These are phyloP conservation scores for Lasioglossum villosulum DNA, from an alignment of 2,888 invertebrate genomes.

Conservation along the genomic window DNA sequence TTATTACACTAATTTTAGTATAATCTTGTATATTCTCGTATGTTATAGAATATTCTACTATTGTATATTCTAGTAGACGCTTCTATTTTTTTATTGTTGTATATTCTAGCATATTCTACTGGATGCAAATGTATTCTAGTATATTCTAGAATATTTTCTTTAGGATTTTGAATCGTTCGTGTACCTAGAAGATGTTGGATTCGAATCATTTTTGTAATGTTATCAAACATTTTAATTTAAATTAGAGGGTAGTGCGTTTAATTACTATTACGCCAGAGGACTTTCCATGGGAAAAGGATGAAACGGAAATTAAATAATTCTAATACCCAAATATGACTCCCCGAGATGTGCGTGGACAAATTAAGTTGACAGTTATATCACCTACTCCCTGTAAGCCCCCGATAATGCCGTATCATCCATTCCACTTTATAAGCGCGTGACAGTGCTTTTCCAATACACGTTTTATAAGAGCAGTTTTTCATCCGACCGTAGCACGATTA, in stretches of 20 bases:
- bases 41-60: too few species aligned
- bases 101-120: too few species aligned
- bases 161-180: too few species aligned
- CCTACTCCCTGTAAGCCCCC: neutral
- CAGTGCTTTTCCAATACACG: slow-evolving; percentile 13
- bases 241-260: neutral
- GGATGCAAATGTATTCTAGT: too few species aligned
- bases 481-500: slow-evolving; percentile 20
- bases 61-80: too few species aligned
- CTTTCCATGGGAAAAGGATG: neutral
- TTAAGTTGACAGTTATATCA: slow-evolving; percentile 12
- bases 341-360: neutral
- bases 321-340: neutral
- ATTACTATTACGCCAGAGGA: neutral
- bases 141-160: too few species aligned
- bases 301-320: neutral
- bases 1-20: neutral
- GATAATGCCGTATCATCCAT: slow-evolving; percentile 14
- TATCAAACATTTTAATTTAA: too few species aligned
- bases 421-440: slow-evolving; percentile 15
- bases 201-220: too few species aligned
- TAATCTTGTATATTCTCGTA: too few species aligned
- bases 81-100: too few species aligned
- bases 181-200: too few species aligned
- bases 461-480: slow-evolving; percentile 24